Evolutionary conservation across 1,140 invertebrate genomes (phyloP), one percentile per base, ranked within the genome.

Genomic region (Sarcophaga peregrina): DNA sequence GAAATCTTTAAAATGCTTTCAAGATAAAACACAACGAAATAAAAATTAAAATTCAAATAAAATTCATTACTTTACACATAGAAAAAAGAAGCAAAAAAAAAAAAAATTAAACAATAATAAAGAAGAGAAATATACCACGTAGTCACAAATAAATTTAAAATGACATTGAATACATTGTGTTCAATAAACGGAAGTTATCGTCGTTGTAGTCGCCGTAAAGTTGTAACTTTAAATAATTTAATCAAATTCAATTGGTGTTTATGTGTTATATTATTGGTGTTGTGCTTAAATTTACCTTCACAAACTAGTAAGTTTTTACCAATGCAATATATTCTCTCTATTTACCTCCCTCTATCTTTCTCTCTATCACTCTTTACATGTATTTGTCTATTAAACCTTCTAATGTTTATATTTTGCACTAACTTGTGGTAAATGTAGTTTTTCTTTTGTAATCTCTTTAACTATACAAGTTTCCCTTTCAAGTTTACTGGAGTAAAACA

Each of bases 381-480:
- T 78, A 9, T 76, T 17, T 48, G 10, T 48, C 11, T 78, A 48
- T 50, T 45, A 10, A 7, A n/a, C 20, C 3, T 54, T 2, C 52
- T 4, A n/a, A 72, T 54, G 52, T 15, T 15, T 54, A 10, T 54
- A 5, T 54, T 15, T 54, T 54, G 15, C 15, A 10, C 52, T 11
- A 3, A 11, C 15, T 10, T 54, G 9, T 54, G 15, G 9, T 54
- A 54, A 54, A 54, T 54, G 52, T 15, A n/a, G 73, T 46, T 75
- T 76, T 76, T 17, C 74, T n/a, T 25, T 72, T 72, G 8, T 72
- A 72, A 72, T 72, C 37, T 72, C 37, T 50, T 50, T 48, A 17
- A 50, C 47, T 78, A 50, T 78, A 50, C 47, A 78, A 78, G 75
- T 78, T 78, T 78, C 75, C 75, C 75, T 78, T 78, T 78, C 75